Evolutionary conservation across 2,888 invertebrate species (phyloP), one percentile per base, ranked within the genome.

Genomic region (Pandemis cinnamomeana): DNA sequence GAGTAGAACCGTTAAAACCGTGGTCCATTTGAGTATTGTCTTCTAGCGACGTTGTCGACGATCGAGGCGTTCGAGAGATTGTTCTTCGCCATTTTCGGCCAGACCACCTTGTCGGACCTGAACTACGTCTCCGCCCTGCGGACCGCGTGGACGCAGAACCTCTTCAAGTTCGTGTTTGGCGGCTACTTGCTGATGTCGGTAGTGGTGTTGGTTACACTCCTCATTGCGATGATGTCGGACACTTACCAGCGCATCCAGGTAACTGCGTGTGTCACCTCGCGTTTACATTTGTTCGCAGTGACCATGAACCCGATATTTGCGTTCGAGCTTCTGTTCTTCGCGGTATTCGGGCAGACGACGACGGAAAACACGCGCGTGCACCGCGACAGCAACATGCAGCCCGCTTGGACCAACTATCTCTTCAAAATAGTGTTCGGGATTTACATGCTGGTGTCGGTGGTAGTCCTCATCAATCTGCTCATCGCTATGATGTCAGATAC

Each of bases 401-500:
- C 97, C 46, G 91, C 91, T 69, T 98, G 98, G 98, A 98, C 98
- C 76, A 96, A 96, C 87, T 96, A 96, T 87, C 95, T 98, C 84
- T 98, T 97, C 96, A 98, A 97, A 95, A 95, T 97, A 87, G 96
- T 97, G 82, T 97, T 97, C 93, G 98, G 97, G 83, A 97, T 98
- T 88, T 99, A 99, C 95, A 98, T 99, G 98, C 96, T 99, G 96
- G 99, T 99, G 86, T 99, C 99, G 79, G 98, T 99, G 87, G 98
- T 99, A 89, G 99, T 99, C 84, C 96, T 99, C 84, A 99, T 99
- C 95, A 99, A 99, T 95, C 96, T 99, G 81, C 97, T 99, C 90
- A 99, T 99, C 95, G 99, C 99, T 95, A 99, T 99, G 99, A 99
- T 99, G 99, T 99, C 99, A 89, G 99, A 99, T 95, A 99, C 99